Percentiles rank a stretch among this genome's conserved stretches.
Conservation (phyloP, 2,797 vertebrate genomes). For the Phoxinus dragarum region DNA sequence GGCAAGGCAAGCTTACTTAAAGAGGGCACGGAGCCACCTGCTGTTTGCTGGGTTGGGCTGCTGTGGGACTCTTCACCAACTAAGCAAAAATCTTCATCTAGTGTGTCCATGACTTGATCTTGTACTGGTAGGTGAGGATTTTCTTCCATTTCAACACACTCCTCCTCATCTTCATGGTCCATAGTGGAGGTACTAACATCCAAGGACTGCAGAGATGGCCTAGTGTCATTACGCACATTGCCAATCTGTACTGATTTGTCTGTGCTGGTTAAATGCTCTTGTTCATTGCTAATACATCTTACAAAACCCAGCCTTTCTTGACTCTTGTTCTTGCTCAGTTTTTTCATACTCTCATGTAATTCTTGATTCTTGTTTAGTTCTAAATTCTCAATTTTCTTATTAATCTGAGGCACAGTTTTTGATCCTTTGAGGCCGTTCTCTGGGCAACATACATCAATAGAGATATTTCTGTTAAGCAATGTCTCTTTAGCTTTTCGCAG, state of each 20-base stretch:
- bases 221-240: constrained; percentile 48
- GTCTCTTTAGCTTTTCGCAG: constrained; percentile 73
- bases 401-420: constrained; percentile 44
- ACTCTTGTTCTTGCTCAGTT: constrained; percentile 52
- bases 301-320: constrained; percentile 1
- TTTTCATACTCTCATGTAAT: constrained; percentile 57
- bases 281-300: constrained; percentile 1
- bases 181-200: constrained; percentile 78
- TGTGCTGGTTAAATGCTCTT: constrained; percentile 30
- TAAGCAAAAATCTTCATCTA: constrained; percentile 73
- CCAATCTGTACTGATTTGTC: constrained; percentile 29
- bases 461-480: constrained; percentile 65
- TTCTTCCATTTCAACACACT: constrained; percentile 35
- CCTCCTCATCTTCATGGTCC: constrained; percentile 63
- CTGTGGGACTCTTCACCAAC: constrained; percentile 72
- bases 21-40: constrained; percentile 72
- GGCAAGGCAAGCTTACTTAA: constrained; percentile 89
- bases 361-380: constrained; percentile 57
- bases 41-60: constrained; percentile 62
- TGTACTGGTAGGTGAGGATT: neutral
- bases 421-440: constrained; percentile 29
- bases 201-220: constrained; percentile 74
- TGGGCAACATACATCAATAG: constrained; percentile 56
- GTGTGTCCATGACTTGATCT: constrained; percentile 59
- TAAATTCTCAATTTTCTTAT: constrained; percentile 60